phyloP scores from a whole-genome alignment of 2,888 invertebrate genomes.

The Euplagia quadripunctaria region DNA sequence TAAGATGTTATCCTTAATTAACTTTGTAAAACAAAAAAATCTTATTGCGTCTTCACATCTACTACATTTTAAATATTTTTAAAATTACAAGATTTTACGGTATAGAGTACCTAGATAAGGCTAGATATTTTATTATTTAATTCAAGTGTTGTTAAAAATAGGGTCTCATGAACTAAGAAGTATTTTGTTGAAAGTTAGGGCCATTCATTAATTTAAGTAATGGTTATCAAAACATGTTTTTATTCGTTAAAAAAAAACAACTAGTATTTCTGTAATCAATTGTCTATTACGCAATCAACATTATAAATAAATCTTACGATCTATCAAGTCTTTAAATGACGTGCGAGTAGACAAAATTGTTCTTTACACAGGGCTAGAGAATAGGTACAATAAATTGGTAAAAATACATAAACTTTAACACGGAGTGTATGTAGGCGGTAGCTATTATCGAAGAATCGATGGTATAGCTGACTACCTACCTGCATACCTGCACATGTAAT shows the following conservation, averaged over 20 bases:
- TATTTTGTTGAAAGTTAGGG: not conserved
- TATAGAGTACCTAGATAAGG: too few species aligned
- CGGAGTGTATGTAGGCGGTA: not conserved
- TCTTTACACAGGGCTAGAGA: conserved; percentile 43
- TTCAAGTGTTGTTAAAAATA: not conserved
- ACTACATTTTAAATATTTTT: too few species aligned
- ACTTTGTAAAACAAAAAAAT: too few species aligned
- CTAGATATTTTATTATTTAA: not conserved
- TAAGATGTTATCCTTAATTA: too few species aligned
- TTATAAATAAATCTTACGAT: conserved; percentile 56
- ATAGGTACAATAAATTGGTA: conserved; percentile 9
- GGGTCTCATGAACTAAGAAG: not conserved
- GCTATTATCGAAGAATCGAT: conserved; percentile 9
- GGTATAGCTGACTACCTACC: conserved; percentile 18
- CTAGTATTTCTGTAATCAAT: conserved; percentile 47
- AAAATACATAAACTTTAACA: conserved; percentile 1
- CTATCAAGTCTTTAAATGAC: conserved; percentile 76
- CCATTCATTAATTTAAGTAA: not conserved
- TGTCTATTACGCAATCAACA: conserved; percentile 53
- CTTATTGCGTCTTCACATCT: too few species aligned
- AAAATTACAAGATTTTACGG: too few species aligned
- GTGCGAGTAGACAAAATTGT: conserved; percentile 63
- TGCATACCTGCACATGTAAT: conserved; percentile 19
- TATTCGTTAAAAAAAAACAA: not conserved
- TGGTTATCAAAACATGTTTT: not conserved